Evolutionary conservation across 1,140 invertebrate genomes (phyloP).

Genomic region (Propsilocerus akamusi): DNA sequence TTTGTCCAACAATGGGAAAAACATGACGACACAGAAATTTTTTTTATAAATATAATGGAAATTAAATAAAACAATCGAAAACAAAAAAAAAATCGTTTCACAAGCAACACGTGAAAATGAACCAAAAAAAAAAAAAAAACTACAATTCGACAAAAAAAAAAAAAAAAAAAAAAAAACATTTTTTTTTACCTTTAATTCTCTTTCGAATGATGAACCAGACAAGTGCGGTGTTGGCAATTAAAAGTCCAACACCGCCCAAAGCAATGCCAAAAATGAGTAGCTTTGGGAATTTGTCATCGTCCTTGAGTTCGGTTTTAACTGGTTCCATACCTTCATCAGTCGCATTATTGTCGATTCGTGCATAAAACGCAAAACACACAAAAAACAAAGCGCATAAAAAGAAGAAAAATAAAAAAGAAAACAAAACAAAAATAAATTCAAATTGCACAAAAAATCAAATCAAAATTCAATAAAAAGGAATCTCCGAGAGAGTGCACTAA

Average conservation of each 20-base stretch:
- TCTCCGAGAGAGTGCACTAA: too few species aligned
- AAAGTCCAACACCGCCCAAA: conserved; percentile 53
- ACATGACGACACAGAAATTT: conserved; percentile 11
- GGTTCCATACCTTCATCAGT: conserved; percentile 30
- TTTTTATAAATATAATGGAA: not conserved
- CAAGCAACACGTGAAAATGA: conserved; percentile 4
- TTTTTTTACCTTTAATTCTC: conserved; percentile 33
- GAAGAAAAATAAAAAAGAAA: conserved; percentile 13
- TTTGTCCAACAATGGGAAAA: conserved; percentile 17
- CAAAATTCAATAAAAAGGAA: conserved; percentile 6
- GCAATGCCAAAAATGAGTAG: conserved; percentile 67
- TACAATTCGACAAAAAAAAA: conserved; percentile 9
- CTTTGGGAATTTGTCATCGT: conserved; percentile 47
- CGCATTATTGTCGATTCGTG: conserved; percentile 20
- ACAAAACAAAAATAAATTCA: conserved; percentile 8
- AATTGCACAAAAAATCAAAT: conserved; percentile 1
- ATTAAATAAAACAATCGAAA: conserved; percentile 1
- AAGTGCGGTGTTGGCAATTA: conserved; percentile 62
- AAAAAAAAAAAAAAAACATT: conserved; percentile 33
- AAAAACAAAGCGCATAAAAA: conserved; percentile 25
- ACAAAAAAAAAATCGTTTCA: conserved; percentile 5
- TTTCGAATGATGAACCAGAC: conserved; percentile 70
- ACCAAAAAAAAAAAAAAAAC: not conserved
- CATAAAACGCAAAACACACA: conserved; percentile 29
- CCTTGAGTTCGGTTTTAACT: conserved; percentile 44